These are phyloP conservation scores for Aeoliscus strigatus DNA, from an alignment of 2,797 vertebrate genomes.

Conservation along the genomic window DNA sequence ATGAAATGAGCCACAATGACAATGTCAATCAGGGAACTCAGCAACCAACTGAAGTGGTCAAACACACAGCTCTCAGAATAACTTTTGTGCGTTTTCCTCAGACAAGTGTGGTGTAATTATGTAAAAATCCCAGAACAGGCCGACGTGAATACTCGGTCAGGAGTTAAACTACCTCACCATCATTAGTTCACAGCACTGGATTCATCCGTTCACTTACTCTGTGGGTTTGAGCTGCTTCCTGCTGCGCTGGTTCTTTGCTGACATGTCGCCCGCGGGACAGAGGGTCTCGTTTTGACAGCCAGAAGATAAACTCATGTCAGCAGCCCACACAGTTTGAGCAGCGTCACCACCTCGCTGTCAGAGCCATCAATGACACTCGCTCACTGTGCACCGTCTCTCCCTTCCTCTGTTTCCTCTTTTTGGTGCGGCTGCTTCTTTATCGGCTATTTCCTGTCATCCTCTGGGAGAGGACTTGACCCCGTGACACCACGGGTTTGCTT, in stretches of 20 bases:
- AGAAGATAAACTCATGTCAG: conserved; percentile 58
- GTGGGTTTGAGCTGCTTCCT: conserved; percentile 24
- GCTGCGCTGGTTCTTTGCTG: conserved; percentile 46
- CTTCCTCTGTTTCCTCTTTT: conserved; percentile 55
- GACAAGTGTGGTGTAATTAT: not conserved
- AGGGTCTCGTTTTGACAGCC: conserved; percentile 47
- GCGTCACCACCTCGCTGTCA: conserved; percentile 29
- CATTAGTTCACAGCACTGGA: not conserved
- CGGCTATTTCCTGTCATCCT: conserved; percentile 61
- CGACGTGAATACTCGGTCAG: not conserved
- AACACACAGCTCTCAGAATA: not conserved
- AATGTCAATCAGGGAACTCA: too few species aligned
- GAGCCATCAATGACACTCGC: conserved; percentile 28
- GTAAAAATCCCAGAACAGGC: not conserved
- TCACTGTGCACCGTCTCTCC: conserved; percentile 23
- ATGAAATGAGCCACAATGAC: not conserved
- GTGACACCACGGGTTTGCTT: conserved; percentile 27
- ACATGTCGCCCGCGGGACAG: conserved; percentile 51
- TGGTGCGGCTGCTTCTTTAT: conserved; percentile 47
- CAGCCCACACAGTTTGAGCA: conserved; percentile 25
- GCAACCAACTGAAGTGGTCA: too few species aligned
- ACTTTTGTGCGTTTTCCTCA: not conserved
- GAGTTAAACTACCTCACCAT: not conserved
- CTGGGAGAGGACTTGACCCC: conserved; percentile 44
- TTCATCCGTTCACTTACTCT: conserved; percentile 62